Base-by-base conservation (phyloP, 2,797 vertebrate species). In the Serranus cabrilla region DNA sequence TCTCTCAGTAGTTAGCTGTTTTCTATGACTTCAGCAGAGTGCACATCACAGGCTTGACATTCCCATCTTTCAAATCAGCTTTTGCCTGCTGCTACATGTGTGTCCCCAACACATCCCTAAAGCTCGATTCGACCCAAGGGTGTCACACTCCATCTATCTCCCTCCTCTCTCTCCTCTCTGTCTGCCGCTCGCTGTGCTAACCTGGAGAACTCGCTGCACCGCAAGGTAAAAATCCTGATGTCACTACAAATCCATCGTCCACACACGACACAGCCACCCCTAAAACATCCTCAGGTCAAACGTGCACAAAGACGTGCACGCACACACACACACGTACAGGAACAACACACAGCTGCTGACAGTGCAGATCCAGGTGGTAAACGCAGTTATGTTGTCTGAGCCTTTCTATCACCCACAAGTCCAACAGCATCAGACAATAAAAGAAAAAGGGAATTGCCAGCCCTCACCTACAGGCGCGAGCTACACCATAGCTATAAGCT, bases 211-310 rank as follows among this genome's bases (percentile, higher is more conserved):
- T 77, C 16, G 7, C 39, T 81, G 70, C 79, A 85, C 92, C 82
- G 76, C 58, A 0, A 92, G 90, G 71, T 92, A 91, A 67, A 73
- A 72, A 71, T 89, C 90, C 84, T 71, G 76, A 86, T 92, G 93
- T 92, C 93, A 87, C 88, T 81, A 82, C 76, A 83, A 89, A 92
- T 94, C 79, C 78, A 85, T 91, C 74, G 71, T 84, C 76, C 54
- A 55, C 75, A 43, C 83, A 74, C 25, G 0, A 45, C 83, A 78
- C 55, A 49, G 70, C 80, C 66, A 45, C 47, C 76, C 60, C 74
- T 63, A 59, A 84, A 87, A 90, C 78, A 79, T 81, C 88, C 86
- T 47, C 49, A 2, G 86, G 90, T 89, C 84, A 87, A 67, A 82
- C 47, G 57, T 45, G 49, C 46, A 66, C 46, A 74, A 14, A 67